Base-by-base conservation (phyloP, 2,113 vertebrate genomes). In the Montifringilla adamsi region DNA sequence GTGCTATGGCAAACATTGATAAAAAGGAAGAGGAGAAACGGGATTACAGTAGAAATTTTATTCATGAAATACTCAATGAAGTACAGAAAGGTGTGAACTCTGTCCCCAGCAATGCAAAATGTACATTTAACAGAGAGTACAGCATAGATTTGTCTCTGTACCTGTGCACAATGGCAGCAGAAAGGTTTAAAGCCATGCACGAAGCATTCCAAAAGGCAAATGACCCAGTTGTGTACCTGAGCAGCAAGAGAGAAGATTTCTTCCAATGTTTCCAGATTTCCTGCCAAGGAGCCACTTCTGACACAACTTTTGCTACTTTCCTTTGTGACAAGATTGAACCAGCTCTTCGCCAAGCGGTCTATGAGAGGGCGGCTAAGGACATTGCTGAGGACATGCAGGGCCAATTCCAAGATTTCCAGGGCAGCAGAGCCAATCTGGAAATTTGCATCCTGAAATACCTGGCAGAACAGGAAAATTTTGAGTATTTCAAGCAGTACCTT, bases 401-500 rank as follows among this genome's bases (percentile, higher is more conserved):
- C 44, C 97, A 49, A 49, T n/a, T 73, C 52, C 63, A 94, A 20
- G 96, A 96, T 28, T 98, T 98, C 92, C 73, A 0, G 9, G 97
- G 95, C 68, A 98, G 95, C 72, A 96, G 98, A 39, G 53, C 90
- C 59, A 97, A 95, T 41, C 91, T 98, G 63, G 98, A 98, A 68
- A 96, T 97, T 53, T 96, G 97, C 84, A 93, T 98, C 49, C 94
- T 98, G 69, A 97, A 56, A 55, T 95, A 93, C 41, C 88, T 98
- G 52, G 98, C 98, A 69, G 16, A 98, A 66, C 56, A 98, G 35
- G 97, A 98, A 56, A 86, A 96, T 4, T 98, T 98, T 96, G 47
- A 85, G 19, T 58, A 96, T 1, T 99, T 97, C 28, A 88, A 47
- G 22, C 1, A 43, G 4, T 99, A 99, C 87, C 49, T 98, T 58